Evolutionary conservation across 2,888 invertebrate genomes (phyloP).

Genomic region (Schizotus pectinicornis): DNA sequence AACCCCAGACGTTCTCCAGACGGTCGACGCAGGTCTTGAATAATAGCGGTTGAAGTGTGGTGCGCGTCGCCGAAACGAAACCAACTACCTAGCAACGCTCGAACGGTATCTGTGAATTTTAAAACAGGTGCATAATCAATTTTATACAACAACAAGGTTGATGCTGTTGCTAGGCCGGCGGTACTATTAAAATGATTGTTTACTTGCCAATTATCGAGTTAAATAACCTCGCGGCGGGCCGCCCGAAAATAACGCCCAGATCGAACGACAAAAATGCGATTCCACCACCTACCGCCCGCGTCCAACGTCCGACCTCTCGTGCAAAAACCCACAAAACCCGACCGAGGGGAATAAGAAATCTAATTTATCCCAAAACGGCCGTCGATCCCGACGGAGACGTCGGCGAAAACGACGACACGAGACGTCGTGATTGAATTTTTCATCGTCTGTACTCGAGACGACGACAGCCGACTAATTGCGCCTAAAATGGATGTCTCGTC

Average conservation of each 20-base stretch:
- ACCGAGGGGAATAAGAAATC: slow-evolving; percentile 5
- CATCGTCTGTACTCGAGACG: slow-evolving; percentile 2
- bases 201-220: slow-evolving; percentile 32
- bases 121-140: slow-evolving; percentile 28
- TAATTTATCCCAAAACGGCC: slow-evolving; percentile 9
- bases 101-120: slow-evolving; percentile 27
- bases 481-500: slow-evolving; percentile 1
- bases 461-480: slow-evolving; percentile 12
- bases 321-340: neutral
- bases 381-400: neutral
- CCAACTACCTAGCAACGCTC: slow-evolving; percentile 2
- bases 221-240: slow-evolving; percentile 19
- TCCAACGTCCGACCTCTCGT: too few relatives aligned
- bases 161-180: slow-evolving; percentile 29
- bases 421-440: slow-evolving; percentile 15
- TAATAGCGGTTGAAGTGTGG: too few relatives aligned
- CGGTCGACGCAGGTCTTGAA: too few relatives aligned
- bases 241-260: slow-evolving; percentile 5
- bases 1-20: too few relatives aligned
- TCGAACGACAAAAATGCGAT: neutral
- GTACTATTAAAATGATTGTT: slow-evolving; percentile 28
- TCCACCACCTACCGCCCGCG: neutral
- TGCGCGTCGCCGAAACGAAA: too few relatives aligned
- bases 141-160: slow-evolving; percentile 24
- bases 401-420: neutral